phyloP scores from a whole-genome alignment of 2,113 vertebrate species.

The Cyprinodon variegatus region DNA sequence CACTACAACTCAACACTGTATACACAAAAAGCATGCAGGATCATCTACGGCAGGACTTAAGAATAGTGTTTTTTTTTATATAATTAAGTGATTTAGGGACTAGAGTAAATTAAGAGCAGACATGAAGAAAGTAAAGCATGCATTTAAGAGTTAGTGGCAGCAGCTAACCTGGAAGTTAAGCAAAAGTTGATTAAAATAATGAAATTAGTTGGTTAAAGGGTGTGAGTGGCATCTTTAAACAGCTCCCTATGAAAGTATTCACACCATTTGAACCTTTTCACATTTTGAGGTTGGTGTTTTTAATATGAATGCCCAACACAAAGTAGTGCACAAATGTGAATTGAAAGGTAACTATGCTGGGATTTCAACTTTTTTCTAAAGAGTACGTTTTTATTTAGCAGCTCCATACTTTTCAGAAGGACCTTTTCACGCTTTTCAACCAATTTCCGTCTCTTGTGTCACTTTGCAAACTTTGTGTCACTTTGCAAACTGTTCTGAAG shows the following conservation, averaged over 20 bases:
- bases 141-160: conserved; percentile 71
- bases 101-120: conserved; percentile 50
- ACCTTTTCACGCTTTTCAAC: background rate
- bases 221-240: conserved; percentile 47
- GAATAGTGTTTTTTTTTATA: conserved; percentile 4
- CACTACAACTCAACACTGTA: conserved; percentile 85
- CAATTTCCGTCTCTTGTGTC: background rate
- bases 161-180: conserved; percentile 75
- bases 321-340: background rate
- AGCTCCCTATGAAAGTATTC: background rate
- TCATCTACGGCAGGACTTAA: conserved; percentile 29
- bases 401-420: background rate
- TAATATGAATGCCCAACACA: background rate
- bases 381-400: background rate
- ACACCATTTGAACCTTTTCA: background rate
- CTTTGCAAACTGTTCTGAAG: background rate
- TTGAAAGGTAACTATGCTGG: background rate
- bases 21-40: conserved; percentile 83
- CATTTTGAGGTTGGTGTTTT: background rate
- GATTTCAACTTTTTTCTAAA: background rate
- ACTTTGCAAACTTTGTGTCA: background rate
- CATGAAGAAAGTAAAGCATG: conserved; percentile 68
- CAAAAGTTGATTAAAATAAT: conserved; percentile 48
- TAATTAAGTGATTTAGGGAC: background rate
- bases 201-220: conserved; percentile 73